Base-by-base conservation (phyloP, 2,797 vertebrate species). In the Pempheris klunzingeri region DNA sequence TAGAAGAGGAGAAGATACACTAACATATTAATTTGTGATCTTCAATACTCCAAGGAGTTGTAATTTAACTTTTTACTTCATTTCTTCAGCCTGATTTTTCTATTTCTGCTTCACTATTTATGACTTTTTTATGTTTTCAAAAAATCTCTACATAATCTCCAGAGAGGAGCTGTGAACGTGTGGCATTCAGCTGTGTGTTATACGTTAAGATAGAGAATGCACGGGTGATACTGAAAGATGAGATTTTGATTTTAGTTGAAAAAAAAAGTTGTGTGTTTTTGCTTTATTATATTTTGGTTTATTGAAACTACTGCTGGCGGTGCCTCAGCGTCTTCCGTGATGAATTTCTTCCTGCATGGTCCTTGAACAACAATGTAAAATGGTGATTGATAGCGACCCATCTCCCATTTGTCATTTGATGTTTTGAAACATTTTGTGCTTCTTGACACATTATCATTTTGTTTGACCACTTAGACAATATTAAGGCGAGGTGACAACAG, bases 401-500 rank as follows among this genome's bases (percentile, higher is more conserved):
- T 76, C 30, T 52, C 2, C 18, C 68, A 72, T 70, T 71, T 71
- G 13, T 30, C 22, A 66, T 20, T 32, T 28, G 10, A 71, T 49
- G 14, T 32, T 50, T 28, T 60, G 20, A 55, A 49, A 64, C 5
- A 52, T 36, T 11, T 7, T 38, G 14, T 36, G 30, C 17, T 34
- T 41, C 58, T 41, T 59, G 3, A 70, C n/a, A 44, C 5, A 55
- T 73, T 22, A 30, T 8, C 10, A 46, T 11, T 47, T 7, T 34
- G 1, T 57, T 39, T 58, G 59, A 47, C 50, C 34, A 52, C 32
- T 69, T 44, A 64, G 28, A 50, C 22, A 41, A 59, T 18, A 78
- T 53, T 28, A 60, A 44, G 26, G 5, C 32, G 7, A 66, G 60
- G 17, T 71, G 76, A 82, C 79, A 82, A 75, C 18, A 62, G 59